Evolutionary conservation across 1,140 invertebrate species (phyloP).

Genomic region (Aricia agestis): DNA sequence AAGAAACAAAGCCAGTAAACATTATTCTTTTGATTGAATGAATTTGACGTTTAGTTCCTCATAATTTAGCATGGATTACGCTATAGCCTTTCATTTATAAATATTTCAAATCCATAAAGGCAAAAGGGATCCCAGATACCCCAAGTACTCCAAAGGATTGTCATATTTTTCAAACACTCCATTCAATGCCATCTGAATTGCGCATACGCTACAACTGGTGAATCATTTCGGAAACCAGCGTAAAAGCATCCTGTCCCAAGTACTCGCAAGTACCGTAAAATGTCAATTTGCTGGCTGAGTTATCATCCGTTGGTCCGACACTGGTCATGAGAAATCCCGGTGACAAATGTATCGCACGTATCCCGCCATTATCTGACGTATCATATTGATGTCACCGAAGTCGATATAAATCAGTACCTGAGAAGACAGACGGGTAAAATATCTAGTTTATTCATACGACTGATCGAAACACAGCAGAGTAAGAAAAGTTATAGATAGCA

Average conservation of each 20-base stretch:
- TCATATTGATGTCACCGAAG: neutral
- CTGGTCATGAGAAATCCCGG: neutral
- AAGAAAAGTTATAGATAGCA: neutral
- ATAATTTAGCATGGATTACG: too few relatives aligned
- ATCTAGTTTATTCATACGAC: neutral
- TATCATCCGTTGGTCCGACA: neutral
- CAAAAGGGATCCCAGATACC: too few relatives aligned
- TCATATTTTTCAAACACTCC: too few relatives aligned
- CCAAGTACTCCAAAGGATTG: too few relatives aligned
- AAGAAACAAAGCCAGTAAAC: too few relatives aligned
- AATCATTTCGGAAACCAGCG: constrained; percentile 2
- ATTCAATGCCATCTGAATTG: too few relatives aligned
- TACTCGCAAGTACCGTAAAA: neutral
- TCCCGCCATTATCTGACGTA: neutral
- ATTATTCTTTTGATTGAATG: too few relatives aligned
- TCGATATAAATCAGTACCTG: constrained; percentile 3
- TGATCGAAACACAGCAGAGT: neutral
- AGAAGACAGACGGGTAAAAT: neutral
- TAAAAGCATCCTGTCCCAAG: neutral
- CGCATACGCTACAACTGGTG: neutral
- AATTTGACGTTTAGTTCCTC: too few relatives aligned
- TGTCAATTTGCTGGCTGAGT: neutral
- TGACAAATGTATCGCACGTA: neutral
- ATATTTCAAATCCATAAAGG: too few relatives aligned
- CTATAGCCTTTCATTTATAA: too few relatives aligned